Base-by-base conservation (phyloP, 2,113 vertebrate species). In the Mesembrinibis cayennensis region DNA sequence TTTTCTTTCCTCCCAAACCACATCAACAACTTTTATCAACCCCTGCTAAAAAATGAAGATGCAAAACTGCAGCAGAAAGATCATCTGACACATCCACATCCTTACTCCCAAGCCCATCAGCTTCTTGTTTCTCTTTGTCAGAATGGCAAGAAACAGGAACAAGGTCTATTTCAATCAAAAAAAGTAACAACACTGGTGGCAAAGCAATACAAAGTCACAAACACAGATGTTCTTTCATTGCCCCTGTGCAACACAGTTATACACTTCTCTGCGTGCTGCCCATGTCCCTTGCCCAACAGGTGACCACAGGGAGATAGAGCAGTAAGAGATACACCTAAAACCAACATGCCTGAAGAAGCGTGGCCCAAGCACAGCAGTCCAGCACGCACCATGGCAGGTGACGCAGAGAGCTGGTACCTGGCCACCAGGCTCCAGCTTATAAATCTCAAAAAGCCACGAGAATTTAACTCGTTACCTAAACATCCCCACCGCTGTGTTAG, bases 71-170 rank as follows among this genome's bases (percentile, higher is more conserved):
- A 83, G 53, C 25, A 83, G 45, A 69, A 69, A 69, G 11, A 21
- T 62, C 3, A 4, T 58, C 42, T 61, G 61, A 40, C 21, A 29
- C 0, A 1, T 10, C 15, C 0, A 0, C 15, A 44, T 40, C 20
- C 44, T 79, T 30, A 55, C 26, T 86, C 34, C 34, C 30, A 88
- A 73, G n/a, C 36, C 62, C 34, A 72, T 19, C 40, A 79, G n/a
- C 23, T 25, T 7, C 42, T 69, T 65, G 16, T 59, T 91, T 61
- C 61, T 45, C 34, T 78, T 40, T 42, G 22, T 59, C 52, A 90
- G 52, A 76, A 79, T 8, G 44, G 62, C 40, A 92, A 59, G 71
- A 69, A 56, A 20, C 27, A 61, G 21, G 19, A 70, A 53, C 7
- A 61, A 32, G 25, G 14, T 65, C 34, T 55, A 30, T 25, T 72